Conservation (phyloP, 2,797 vertebrate species). For the Spinus olivaceus region DNA sequence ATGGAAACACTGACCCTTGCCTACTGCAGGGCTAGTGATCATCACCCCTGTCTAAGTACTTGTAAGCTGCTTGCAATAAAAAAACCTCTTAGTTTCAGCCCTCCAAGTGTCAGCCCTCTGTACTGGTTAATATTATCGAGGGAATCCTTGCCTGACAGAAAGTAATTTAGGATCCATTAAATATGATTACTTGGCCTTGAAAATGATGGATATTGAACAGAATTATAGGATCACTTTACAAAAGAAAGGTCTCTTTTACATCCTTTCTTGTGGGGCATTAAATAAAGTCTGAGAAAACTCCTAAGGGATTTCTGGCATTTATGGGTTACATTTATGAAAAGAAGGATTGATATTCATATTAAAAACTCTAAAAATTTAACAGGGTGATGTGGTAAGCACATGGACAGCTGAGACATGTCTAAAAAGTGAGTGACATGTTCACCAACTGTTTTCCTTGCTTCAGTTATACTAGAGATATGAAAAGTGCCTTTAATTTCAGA, state of each 20-base stretch:
- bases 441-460: conserved; percentile 69
- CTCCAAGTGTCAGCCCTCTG: conserved; percentile 59
- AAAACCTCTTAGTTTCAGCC: conserved; percentile 59
- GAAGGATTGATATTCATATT: conserved; percentile 75
- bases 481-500: conserved; percentile 65
- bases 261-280: conserved; percentile 75
- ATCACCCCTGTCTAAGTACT: conserved; percentile 15
- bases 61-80: conserved; percentile 61
- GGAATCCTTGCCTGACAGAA: conserved; percentile 76
- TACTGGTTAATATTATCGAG: conserved; percentile 74
- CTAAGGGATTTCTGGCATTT: conserved; percentile 70
- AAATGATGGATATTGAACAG: conserved; percentile 80
- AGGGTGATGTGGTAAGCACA: conserved; percentile 58
- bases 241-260: conserved; percentile 79
- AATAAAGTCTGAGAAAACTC: conserved; percentile 73
- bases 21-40: not conserved
- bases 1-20: conserved; percentile 21
- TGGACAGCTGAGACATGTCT: conserved; percentile 71
- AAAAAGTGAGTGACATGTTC: conserved; percentile 70
- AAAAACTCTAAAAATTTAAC: conserved; percentile 68
- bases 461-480: conserved; percentile 63
- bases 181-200: conserved; percentile 81
- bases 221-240: conserved; percentile 79
- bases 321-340: conserved; percentile 74
- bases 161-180: conserved; percentile 81